Evolutionary conservation across 2,113 vertebrate species (phyloP).

Genomic region (Nettapus auritus): DNA sequence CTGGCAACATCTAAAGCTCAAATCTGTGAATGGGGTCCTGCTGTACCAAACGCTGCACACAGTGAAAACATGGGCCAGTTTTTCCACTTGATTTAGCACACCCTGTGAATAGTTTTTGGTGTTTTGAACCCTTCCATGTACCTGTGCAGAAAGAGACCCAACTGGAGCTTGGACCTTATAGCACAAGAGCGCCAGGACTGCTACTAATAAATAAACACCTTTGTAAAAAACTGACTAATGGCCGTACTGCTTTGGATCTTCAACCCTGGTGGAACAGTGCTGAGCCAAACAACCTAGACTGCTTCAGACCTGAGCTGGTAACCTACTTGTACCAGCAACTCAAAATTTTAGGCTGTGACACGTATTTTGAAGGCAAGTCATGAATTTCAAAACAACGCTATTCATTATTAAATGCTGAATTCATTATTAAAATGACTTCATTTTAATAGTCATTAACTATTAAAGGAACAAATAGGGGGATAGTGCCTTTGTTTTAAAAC

Average conservation of each 20-base stretch:
- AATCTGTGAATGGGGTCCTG: neutral
- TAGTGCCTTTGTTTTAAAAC: neutral
- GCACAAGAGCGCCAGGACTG: neutral
- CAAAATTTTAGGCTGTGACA: neutral
- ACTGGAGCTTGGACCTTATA: neutral
- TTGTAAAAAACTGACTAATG: neutral
- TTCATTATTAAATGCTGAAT: neutral
- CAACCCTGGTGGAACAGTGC: neutral
- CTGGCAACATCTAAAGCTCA: neutral
- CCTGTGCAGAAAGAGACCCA: neutral
- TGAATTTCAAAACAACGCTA: neutral
- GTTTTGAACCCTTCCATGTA: neutral
- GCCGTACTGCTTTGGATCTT: neutral
- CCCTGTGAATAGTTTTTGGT: accelerated
- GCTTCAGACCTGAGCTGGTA: neutral
- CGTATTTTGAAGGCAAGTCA: neutral
- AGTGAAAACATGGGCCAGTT: neutral
- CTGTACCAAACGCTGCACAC: neutral
- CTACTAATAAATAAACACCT: accelerated
- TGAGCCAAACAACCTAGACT: neutral
- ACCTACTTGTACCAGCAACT: neutral
- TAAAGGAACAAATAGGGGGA: neutral
- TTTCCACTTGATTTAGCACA: neutral
- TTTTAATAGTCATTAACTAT: neutral
- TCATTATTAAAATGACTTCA: neutral